These are phyloP conservation scores for Phrynosoma platyrhinos DNA, from an alignment of 2,113 vertebrate genomes.

Conservation along the genomic window DNA sequence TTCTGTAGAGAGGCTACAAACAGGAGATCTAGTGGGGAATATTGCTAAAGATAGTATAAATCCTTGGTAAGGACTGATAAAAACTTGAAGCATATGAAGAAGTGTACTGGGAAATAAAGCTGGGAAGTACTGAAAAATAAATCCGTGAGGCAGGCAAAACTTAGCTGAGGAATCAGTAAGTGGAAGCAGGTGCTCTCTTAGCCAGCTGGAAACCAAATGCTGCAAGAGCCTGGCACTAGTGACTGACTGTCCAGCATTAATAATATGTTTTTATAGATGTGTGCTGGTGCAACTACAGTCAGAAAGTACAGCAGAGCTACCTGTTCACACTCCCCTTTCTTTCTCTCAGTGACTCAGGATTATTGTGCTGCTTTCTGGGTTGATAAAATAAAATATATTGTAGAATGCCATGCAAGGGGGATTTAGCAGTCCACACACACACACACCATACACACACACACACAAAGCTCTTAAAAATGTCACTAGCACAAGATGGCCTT, in stretches of 20 bases:
- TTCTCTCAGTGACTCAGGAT: not conserved
- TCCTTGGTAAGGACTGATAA: constrained; percentile 51
- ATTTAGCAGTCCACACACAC: not conserved
- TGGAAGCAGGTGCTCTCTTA: not conserved
- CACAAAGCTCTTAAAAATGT: not conserved
- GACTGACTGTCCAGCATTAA: not conserved
- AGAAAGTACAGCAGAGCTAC: not conserved
- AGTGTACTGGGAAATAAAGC: constrained; percentile 26
- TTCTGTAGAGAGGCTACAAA: constrained; percentile 51
- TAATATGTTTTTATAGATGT: not conserved
- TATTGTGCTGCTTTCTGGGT: not conserved
- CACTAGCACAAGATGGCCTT: not conserved
- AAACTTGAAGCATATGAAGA: constrained; percentile 61
- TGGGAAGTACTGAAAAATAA: constrained; percentile 51
- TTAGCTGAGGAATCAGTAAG: not conserved
- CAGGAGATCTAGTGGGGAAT: constrained; percentile 50
- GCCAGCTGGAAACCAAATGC: not conserved
- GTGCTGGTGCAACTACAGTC: not conserved
- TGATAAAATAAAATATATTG: not conserved
- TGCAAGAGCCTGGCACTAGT: not conserved
- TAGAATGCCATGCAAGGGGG: not conserved
- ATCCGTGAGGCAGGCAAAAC: constrained; percentile 47
- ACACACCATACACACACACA: too few species aligned
- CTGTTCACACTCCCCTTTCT: not conserved
- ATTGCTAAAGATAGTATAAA: constrained; percentile 68